These are phyloP conservation scores for Odontomyia ornata DNA, from an alignment of 2,888 invertebrate species.

Conservation along the genomic window DNA sequence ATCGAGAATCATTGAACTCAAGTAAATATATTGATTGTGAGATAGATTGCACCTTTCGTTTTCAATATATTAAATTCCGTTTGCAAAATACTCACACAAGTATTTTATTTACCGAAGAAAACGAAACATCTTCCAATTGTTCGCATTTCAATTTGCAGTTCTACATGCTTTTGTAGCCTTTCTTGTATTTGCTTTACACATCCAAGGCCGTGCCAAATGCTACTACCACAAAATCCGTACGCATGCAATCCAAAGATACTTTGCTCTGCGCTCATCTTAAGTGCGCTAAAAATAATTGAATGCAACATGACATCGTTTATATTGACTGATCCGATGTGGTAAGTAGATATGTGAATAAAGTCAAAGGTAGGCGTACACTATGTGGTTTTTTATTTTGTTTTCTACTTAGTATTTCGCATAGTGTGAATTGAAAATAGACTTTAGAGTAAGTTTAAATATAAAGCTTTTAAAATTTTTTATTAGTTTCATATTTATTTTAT, in stretches of 20 bases:
- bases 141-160: conserved; percentile 11
- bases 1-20: too few species aligned
- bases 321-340: background rate
- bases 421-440: too few species aligned
- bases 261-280: background rate
- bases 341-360: background rate
- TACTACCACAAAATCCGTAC: background rate
- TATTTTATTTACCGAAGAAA: background rate
- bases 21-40: too few species aligned
- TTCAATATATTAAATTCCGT: background rate
- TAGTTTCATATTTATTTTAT: too few species aligned
- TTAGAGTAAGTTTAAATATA: too few species aligned
- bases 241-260: background rate
- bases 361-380: background rate
- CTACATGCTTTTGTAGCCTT: background rate
- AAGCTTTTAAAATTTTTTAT: too few species aligned
- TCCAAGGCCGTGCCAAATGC: background rate
- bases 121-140: conserved; percentile 23
- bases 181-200: background rate
- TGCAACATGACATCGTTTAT: conserved; percentile 12
- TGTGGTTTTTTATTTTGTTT: too few species aligned
- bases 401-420: too few species aligned
- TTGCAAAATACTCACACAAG: background rate
- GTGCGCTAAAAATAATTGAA: conserved; percentile 19
- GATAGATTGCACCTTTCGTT: background rate